Conservation (phyloP, 2,888 invertebrate species). For the Bombylius discolor region DNA sequence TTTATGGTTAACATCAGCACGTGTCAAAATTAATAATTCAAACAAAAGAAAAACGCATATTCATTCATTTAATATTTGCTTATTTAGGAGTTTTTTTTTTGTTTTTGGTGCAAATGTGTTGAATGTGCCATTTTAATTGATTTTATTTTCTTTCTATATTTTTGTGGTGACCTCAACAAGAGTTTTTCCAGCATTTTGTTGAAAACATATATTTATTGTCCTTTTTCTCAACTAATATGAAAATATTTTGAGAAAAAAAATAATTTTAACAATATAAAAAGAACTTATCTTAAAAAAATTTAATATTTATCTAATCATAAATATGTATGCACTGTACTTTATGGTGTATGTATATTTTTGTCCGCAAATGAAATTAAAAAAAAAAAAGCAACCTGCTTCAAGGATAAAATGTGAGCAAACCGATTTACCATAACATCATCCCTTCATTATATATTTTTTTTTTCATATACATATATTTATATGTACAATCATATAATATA, state of each 20-base stretch:
- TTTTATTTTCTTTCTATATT: background rate
- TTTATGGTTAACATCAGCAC: background rate
- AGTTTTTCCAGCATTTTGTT: background rate
- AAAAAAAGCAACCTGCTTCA: conserved; percentile 1
- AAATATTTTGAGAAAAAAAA: background rate
- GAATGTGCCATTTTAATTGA: background rate
- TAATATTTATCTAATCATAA: conserved; percentile 18
- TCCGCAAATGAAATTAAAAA: conserved; percentile 4
- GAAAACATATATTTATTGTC: background rate
- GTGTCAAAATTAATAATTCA: background rate
- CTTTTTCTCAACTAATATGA: no score
- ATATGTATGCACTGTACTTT: conserved; percentile 16
- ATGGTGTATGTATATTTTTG: background rate
- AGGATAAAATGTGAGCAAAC: conserved; percentile 11
- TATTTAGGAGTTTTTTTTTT: background rate
- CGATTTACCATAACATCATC: background rate
- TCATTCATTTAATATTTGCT: background rate
- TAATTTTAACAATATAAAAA: background rate
- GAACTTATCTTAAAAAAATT: conserved; percentile 10
- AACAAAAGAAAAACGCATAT: no score
- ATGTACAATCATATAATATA: background rate
- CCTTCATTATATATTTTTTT: background rate
- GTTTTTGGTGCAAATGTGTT: no score
- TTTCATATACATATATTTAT: no score
- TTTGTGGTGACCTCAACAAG: background rate